A percentile compares a stretch with the other conserved stretches of the same genome.
phyloP scores from a whole-genome alignment of 2,888 invertebrate genomes.

The Sphaeridia pumilis region DNA sequence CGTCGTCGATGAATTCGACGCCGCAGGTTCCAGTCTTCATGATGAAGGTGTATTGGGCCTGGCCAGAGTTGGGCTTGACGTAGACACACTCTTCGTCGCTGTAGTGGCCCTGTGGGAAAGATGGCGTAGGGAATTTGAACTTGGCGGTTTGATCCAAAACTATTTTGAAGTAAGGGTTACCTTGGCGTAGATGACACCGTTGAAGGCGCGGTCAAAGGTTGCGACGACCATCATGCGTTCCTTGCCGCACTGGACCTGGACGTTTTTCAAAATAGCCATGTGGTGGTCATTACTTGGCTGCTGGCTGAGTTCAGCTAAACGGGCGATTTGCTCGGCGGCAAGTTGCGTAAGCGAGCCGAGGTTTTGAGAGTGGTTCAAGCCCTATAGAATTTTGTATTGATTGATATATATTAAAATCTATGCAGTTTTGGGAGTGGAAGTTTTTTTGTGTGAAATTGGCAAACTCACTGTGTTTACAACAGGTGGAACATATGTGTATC shows the following conservation, averaged over 20 bases:
- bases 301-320: no score
- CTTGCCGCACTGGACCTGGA: conserved; percentile 65
- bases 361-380: no score
- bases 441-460: no score
- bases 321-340: no score
- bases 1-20: conserved; percentile 65
- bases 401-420: no score
- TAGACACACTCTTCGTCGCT: conserved; percentile 59
- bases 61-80: conserved; percentile 57
- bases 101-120: conserved; percentile 54
- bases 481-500: no score
- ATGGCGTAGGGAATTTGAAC: no score
- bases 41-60: conserved; percentile 58
- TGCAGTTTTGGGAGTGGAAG: no score
- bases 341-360: no score
- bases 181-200: conserved; percentile 70
- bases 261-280: conserved; percentile 61
- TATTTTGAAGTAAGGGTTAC: conserved; percentile 36
- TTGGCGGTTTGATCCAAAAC: neutral
- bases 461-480: no score
- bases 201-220: conserved; percentile 62
- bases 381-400: no score
- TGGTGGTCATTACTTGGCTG: no score
- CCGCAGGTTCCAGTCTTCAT: conserved; percentile 64
- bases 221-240: conserved; percentile 71